These are phyloP conservation scores for Thelaira solivaga DNA, from an alignment of 2,888 invertebrate species.

Conservation along the genomic window DNA sequence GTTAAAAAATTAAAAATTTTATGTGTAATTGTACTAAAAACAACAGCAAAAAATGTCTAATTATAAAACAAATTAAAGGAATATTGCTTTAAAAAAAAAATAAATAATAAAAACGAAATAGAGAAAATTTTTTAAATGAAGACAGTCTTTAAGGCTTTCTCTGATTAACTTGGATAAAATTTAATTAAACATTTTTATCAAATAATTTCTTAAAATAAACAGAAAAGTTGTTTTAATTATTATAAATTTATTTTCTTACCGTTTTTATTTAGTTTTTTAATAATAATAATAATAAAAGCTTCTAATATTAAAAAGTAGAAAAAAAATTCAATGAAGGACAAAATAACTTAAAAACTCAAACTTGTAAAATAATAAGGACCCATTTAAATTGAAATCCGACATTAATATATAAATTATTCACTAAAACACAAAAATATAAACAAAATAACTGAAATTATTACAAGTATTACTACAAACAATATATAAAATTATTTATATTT, in stretches of 20 bases:
- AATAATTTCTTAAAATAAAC: background rate
- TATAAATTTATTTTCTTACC: background rate
- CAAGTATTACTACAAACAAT: too few relatives aligned
- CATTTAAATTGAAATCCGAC: constrained; percentile 33
- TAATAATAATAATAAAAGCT: background rate
- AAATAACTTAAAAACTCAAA: constrained; percentile 44
- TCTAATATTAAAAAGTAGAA: constrained; percentile 17
- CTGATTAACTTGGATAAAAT: constrained; percentile 13
- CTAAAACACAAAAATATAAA: constrained; percentile 28
- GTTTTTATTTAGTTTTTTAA: constrained; percentile 1
- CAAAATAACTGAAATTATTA: constrained; percentile 15
- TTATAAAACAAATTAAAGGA: constrained; percentile 29
- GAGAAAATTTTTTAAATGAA: constrained; percentile 10
- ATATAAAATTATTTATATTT: constrained; percentile 62
- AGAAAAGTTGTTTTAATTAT: too few relatives aligned
- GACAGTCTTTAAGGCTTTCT: constrained; percentile 49
- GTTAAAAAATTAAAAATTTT: too few relatives aligned
- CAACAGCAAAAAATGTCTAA: constrained; percentile 19
- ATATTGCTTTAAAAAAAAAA: constrained; percentile 34
- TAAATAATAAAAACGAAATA: background rate
- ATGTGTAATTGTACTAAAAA: constrained; percentile 38
- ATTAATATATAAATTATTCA: constrained; percentile 15
- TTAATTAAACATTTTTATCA: background rate
- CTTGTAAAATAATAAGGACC: constrained; percentile 50
- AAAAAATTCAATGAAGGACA: background rate